Evolutionary conservation across 1,140 invertebrate species (phyloP).

Genomic region (Drosophila pseudoananassae): DNA sequence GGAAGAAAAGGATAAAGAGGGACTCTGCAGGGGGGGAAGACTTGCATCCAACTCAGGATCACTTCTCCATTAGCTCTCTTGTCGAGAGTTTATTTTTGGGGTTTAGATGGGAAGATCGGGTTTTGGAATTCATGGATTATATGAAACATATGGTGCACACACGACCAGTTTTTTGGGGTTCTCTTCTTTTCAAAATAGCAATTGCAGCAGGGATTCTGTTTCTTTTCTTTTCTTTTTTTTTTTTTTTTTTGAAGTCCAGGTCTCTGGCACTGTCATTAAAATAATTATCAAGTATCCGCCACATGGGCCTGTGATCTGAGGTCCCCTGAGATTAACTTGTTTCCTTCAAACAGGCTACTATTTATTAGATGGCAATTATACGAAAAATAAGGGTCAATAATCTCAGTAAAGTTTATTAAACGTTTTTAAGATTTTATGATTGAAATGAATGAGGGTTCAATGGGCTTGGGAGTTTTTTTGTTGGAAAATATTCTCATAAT

Average conservation of each 20-base stretch:
- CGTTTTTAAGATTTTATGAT: not conserved
- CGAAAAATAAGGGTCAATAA: not conserved
- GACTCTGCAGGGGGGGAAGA: conserved; percentile 7
- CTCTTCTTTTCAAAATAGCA: not conserved
- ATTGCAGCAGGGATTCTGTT: conserved; percentile 1
- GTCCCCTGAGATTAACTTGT: conserved; percentile 18
- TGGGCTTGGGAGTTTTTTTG: no score
- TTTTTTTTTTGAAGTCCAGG: no score
- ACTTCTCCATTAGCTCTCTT: not conserved
- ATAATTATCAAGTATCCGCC: conserved; percentile 42
- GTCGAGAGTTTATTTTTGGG: conserved; percentile 5
- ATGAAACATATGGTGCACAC: conserved; percentile 22
- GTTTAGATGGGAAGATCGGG: not conserved
- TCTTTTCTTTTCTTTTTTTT: no score
- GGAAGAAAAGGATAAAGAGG: not conserved
- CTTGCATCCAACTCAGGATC: conserved; percentile 14
- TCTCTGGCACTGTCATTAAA: conserved; percentile 25
- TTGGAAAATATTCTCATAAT: no score
- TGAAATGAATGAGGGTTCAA: no score
- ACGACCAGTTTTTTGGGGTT: conserved; percentile 1
- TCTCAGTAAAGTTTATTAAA: not conserved
- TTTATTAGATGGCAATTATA: conserved; percentile 2
- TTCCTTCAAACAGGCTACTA: conserved; percentile 3
- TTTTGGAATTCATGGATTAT: not conserved
- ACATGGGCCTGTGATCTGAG: not conserved